Evolutionary conservation across 2,888 invertebrate genomes (phyloP), one percentile per base, ranked within the genome.

Genomic region (Eudemis profundana): DNA sequence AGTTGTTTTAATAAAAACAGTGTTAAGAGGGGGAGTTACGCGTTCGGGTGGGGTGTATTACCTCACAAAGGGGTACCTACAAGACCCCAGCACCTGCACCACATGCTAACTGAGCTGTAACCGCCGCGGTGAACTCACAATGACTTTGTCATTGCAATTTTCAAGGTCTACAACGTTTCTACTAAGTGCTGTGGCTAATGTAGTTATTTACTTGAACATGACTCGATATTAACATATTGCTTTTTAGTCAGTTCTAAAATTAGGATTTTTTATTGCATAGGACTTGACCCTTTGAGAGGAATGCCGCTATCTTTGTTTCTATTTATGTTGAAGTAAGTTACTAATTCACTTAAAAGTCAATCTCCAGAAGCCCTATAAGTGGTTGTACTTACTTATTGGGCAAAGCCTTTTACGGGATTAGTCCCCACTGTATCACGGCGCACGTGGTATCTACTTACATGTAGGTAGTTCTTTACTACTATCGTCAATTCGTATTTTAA

Each of bases 351-450:
- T 72, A 70, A 56, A 68, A 73, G 62, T 64, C 69, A 71, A 73
- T 71, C 67, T 69, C 67, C 38, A 68, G 77, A 78, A 77, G 68
- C 76, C 78, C 46, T 54, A 60, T 63, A 74, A 77, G 71, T 74
- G 72, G 71, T 61, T 47, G 68, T 64, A 56, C 63, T 61, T 64
- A 56, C 64, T 61, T 56, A 68, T 67, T 65, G 67, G 72, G 68
- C 75, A 79, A 82, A 76, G 72, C 76, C 68, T 63, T 78, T 81
- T 78, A 83, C 74, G 69, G 78, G 78, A 81, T 83, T 82, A 81
- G 57, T 65, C 38, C 61, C 46, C 49, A 61, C 62, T 57, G 42
- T 56, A 29, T 60, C 51, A 46, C 27, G 49, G 3, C 56, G 27
- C 51, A 38, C 64, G 44, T 46, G 51, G 21, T 19, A 14, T 17